A percentile compares a stretch with the other conserved stretches of the same genome.
Evolutionary conservation across 2,888 invertebrate species (phyloP).

Genomic region (Timema podura): DNA sequence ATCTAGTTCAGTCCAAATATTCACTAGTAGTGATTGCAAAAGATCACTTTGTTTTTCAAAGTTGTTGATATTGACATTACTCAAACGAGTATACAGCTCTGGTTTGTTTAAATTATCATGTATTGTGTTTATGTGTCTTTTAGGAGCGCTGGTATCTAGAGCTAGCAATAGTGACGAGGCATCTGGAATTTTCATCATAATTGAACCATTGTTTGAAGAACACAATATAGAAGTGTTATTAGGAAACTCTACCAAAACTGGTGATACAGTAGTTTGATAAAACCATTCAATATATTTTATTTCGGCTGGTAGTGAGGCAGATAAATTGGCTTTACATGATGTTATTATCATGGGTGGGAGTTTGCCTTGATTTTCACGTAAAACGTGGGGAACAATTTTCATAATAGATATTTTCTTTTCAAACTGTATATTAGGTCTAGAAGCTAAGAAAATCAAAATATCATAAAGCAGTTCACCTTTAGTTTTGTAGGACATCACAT

Average conservation of each 20-base stretch:
- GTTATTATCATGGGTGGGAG: slow-evolving; percentile 10
- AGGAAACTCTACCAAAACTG: too few relatives aligned
- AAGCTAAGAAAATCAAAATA: slow-evolving; percentile 12
- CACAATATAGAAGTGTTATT: not conserved
- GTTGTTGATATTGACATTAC: slow-evolving; percentile 3
- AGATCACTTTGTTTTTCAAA: slow-evolving; percentile 19
- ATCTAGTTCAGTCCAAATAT: slow-evolving; percentile 15
- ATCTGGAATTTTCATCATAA: not conserved
- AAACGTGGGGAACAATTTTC: slow-evolving; percentile 12
- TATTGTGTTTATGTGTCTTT: not conserved
- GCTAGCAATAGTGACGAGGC: slow-evolving; percentile 1
- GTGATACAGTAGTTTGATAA: too few relatives aligned
- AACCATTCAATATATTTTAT: too few relatives aligned
- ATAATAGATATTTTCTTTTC: slow-evolving; percentile 2
- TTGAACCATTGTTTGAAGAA: not conserved
- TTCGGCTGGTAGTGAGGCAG: too few relatives aligned
- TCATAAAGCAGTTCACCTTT: slow-evolving; percentile 14
- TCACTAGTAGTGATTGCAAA: slow-evolving; percentile 18
- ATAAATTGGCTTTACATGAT: not conserved
- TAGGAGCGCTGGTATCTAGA: slow-evolving; percentile 10
- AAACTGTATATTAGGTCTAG: slow-evolving; percentile 6
- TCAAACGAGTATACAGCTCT: slow-evolving; percentile 2
- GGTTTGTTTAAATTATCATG: not conserved
- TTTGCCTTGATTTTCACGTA: not conserved
- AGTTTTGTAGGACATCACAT: slow-evolving; percentile 15